Base-by-base conservation (phyloP, 2,113 vertebrate genomes). In the Burhinus oedicnemus region DNA sequence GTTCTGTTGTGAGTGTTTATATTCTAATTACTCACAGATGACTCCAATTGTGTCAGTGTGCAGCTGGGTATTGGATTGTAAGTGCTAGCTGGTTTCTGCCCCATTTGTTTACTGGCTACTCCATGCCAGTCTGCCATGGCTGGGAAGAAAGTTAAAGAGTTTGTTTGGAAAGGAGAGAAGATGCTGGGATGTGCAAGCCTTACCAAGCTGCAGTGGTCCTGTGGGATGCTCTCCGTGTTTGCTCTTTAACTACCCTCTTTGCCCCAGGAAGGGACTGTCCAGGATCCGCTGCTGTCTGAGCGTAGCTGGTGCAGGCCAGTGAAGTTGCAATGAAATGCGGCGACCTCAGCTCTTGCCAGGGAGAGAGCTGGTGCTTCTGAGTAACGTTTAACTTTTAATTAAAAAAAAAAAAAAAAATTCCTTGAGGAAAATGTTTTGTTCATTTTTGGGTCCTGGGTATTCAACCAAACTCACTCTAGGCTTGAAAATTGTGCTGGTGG, bases 1-100 rank as follows among this genome's bases (percentile, higher is more conserved):
- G 66, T 84, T 93, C 65, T 83, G 66, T 92, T 93, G 93, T 64
- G 88, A 91, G 81, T 91, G 90, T 90, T 89, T 89, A 64, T 95
- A 49, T 94, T 94, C 84, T 98, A 88, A 98, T 96, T 86, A 38
- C 72, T 95, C 69, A 4, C 97, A 98, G 96, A 97, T 96, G 93
- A 77, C 87, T 93, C 36, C n/a, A 79, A 22, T 58, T 87, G 42
- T 88, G 79, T 86, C 80, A 58, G 55, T 38, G 75, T 90, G 90
- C 52, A 62, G 90, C 87, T 71, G 61, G 75, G 78, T 62, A 51
- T 21, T 55, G 96, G 69, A 23, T 16, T 93, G 71, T 91, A 66
- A 96, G 60, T 17, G 82, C 64, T 61, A 30, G 57, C 60, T 95
- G 92, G n/a, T 69, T 84, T 70, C 80, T 86, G 66, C 74, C 47